Conservation (phyloP, 2,113 vertebrate species). For the Corythoichthys intestinalis region DNA sequence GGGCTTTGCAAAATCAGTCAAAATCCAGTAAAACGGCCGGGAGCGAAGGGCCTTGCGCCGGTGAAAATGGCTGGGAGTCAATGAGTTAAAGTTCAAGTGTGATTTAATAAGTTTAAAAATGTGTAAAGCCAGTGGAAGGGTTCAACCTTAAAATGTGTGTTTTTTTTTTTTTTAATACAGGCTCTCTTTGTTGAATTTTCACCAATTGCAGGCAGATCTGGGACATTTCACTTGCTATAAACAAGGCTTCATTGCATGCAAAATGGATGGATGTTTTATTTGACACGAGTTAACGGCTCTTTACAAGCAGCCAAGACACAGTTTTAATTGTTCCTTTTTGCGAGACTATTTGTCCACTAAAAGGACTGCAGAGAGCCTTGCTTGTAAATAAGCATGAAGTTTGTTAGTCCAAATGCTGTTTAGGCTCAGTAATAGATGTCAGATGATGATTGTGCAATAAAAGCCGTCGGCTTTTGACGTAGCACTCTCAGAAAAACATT, state of each 20-base stretch:
- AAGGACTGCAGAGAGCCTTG: background rate
- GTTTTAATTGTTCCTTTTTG: background rate
- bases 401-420: slow-evolving; percentile 1
- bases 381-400: slow-evolving; percentile 1
- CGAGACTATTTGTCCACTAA: background rate
- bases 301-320: background rate
- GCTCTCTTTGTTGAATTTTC: background rate
- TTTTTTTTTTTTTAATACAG: background rate
- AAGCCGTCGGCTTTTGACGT: background rate
- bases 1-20: too few relatives aligned
- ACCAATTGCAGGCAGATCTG: background rate
- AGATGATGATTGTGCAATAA: slow-evolving; percentile 3
- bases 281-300: background rate
- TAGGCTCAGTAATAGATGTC: background rate
- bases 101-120: background rate
- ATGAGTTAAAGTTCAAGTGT: background rate
- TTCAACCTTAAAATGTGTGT: background rate
- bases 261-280: background rate
- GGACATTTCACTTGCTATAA: background rate
- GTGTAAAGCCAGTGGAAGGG: background rate
- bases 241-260: background rate
- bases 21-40: too few relatives aligned
- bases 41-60: too few relatives aligned
- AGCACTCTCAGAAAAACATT: slow-evolving; percentile 5
- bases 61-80: too few relatives aligned